Base-by-base conservation (phyloP, 2,113 vertebrate genomes). In the Noctilio leporinus region DNA sequence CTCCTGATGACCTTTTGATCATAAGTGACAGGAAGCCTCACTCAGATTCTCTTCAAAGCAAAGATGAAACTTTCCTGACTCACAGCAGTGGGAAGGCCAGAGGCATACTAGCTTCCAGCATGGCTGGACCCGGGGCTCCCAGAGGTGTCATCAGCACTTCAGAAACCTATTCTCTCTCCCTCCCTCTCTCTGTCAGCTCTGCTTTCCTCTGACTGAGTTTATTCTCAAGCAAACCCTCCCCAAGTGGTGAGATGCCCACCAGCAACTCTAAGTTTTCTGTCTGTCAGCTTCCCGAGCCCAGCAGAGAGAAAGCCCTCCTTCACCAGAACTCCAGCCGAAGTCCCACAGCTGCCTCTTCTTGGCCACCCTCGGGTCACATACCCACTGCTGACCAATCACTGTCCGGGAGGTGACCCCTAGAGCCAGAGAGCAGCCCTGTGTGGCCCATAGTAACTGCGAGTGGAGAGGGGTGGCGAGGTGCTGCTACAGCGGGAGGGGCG, bases 11-110 rank as follows among this genome's bases (percentile, higher is more conserved):
- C 28, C 12, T 28, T 95, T 76, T 38, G 40, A 45, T 80, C 57
- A 53, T 51, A 69, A 76, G 55, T 65, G 26, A 92, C 59, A 59
- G 72, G 92, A 96, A 92, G 80, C 22, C 38, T 45, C 88, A 24
- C 33, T 72, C 82, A 28, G 73, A 49, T 70, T 70, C 89, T 59
- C 16, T 77, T 70, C 80, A 89, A 93, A 64, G 55, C 73, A 91
- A 78, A 75, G 81, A 43, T 24, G 69, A 51, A 38, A 82, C 4
- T 62, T 82, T 33, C 65, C 76, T 64, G 14, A n/a, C 62, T 93
- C 69, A 82, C 11, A 64, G 38, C 94, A 75, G 47, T 84, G 38
- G 49, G 10, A 84, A 77, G 26, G 3, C 40, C 78, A 86, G 49
- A 70, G 28, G 53, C 33, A 15, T 3, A 19, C 38, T 51, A 65